A percentile compares a stretch with the other conserved stretches of the same genome.
Conservation (phyloP, 2,888 invertebrate genomes). For the Seira ritae region DNA sequence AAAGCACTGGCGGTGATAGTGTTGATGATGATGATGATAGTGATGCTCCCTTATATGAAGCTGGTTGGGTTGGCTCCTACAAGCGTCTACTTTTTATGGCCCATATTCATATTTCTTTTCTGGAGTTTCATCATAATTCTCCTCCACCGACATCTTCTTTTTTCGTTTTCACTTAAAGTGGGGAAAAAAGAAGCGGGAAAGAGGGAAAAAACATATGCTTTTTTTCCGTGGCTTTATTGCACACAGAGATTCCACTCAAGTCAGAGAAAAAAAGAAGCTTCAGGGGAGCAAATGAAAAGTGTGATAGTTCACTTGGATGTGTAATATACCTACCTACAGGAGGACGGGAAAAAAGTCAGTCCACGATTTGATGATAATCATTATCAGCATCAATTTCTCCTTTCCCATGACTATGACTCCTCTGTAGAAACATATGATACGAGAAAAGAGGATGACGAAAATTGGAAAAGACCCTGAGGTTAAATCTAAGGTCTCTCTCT, state of each 20-base stretch:
- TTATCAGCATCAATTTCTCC: slow-evolving; percentile 30
- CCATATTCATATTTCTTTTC: slow-evolving; percentile 5
- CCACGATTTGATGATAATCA: slow-evolving; percentile 14
- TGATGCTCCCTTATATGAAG: not conserved
- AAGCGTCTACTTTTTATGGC: not conserved
- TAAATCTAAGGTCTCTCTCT: not conserved
- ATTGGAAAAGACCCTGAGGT: slow-evolving; percentile 42
- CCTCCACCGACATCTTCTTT: not conserved
- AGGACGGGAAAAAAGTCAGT: not conserved
- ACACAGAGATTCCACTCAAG: slow-evolving; percentile 7
- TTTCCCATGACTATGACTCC: slow-evolving; percentile 27
- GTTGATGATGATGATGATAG: not conserved
- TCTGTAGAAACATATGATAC: slow-evolving; percentile 31
- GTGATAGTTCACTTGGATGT: not conserved
- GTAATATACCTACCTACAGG: not conserved
- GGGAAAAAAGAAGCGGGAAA: not conserved
- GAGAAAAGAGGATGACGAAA: slow-evolving; percentile 39
- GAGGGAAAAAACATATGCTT: not conserved
- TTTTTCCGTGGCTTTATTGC: not conserved
- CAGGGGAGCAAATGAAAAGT: not conserved
- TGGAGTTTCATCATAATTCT: not conserved
- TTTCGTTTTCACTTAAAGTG: not conserved
- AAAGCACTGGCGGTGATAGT: too few species aligned
- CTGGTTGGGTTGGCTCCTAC: not conserved
- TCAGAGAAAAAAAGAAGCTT: not conserved